Evolutionary conservation across 2,888 invertebrate species (phyloP).

Genomic region (Drosophila cracens): DNA sequence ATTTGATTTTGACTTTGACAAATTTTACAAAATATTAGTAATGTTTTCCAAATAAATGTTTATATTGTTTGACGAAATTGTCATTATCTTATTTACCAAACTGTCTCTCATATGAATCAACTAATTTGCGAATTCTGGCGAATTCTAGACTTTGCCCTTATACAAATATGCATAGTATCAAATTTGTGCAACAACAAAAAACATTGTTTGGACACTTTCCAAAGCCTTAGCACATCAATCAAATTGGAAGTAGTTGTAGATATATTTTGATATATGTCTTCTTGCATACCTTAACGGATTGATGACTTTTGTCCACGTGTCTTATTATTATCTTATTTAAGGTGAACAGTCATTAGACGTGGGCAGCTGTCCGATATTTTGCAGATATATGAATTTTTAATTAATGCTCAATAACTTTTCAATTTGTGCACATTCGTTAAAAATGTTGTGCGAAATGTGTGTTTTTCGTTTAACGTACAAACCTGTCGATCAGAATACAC

Average conservation of each 20-base stretch:
- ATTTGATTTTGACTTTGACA: slow-evolving; percentile 19
- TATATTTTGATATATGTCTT: slow-evolving; percentile 34
- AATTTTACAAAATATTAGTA: neutral
- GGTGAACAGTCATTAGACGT: slow-evolving; percentile 58
- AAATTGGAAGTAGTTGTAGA: slow-evolving; percentile 27
- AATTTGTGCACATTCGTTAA: slow-evolving; percentile 50
- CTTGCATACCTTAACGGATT: slow-evolving; percentile 40
- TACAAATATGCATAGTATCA: slow-evolving; percentile 36
- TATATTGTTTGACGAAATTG: neutral
- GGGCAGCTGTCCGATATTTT: slow-evolving; percentile 56
- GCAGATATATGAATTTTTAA: slow-evolving; percentile 65
- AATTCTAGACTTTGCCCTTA: slow-evolving; percentile 30
- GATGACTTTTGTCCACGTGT: slow-evolving; percentile 46
- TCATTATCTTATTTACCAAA: neutral
- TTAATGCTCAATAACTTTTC: slow-evolving; percentile 71
- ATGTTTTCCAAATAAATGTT: too few species aligned
- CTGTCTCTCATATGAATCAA: neutral
- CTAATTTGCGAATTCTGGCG: slow-evolving; percentile 3
- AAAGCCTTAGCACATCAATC: slow-evolving; percentile 48
- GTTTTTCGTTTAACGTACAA: slow-evolving; percentile 46
- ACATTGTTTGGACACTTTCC: slow-evolving; percentile 3
- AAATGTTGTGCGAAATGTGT: slow-evolving; percentile 35
- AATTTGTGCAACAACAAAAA: slow-evolving; percentile 5
- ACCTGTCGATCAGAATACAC: slow-evolving; percentile 59
- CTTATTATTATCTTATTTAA: slow-evolving; percentile 48